Base-by-base conservation (phyloP, 2,888 invertebrate genomes). In the Zaprionus lineosus region DNA sequence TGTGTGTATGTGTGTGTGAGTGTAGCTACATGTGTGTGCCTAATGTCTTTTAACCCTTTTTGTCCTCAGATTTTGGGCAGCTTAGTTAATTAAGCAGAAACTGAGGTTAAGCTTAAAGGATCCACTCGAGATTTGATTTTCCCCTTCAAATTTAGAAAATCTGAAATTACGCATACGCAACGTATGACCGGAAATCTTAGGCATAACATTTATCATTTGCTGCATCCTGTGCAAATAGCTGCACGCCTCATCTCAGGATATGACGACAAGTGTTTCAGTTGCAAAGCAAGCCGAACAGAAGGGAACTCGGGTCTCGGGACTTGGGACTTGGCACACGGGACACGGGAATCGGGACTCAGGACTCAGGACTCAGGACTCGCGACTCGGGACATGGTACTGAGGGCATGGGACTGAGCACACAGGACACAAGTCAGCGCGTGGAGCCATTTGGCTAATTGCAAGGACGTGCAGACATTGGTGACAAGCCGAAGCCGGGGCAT, bases 371-470 rank as follows among this genome's bases (percentile, higher is more conserved):
- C n/a, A n/a, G n/a, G n/a, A n/a, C n/a, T n/a, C n/a, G n/a, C n/a
- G n/a, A n/a, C n/a, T n/a, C n/a, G n/a, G n/a, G n/a, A n/a, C 31
- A 51, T 29, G 40, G 34, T 61, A 50, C 24, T n/a, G n/a, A n/a
- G n/a, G n/a, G 26, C 29, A 58, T 26, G 39, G 34, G 61, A 48
- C 3, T 5, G 3, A n/a, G 16, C 36, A 29, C 68, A 48, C 3
- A 21, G 3, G 24, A 19, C 36, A 29, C 29, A 67, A 76, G 57
- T 63, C 61, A 69, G 57, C 19, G 44, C 47, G 53, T 52, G 64
- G 39, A 50, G 72, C 66, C 69, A 81, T 79, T 85, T 84, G 82
- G 82, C 84, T 81, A 81, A 81, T 81, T 81, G 82, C 81, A 67
- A 43, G 63, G 41, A 76, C 81, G 77, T 83, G 84, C 61, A 66